Evolutionary conservation across 2,113 vertebrate species (phyloP).

Genomic region (Eonycteris spelaea): DNA sequence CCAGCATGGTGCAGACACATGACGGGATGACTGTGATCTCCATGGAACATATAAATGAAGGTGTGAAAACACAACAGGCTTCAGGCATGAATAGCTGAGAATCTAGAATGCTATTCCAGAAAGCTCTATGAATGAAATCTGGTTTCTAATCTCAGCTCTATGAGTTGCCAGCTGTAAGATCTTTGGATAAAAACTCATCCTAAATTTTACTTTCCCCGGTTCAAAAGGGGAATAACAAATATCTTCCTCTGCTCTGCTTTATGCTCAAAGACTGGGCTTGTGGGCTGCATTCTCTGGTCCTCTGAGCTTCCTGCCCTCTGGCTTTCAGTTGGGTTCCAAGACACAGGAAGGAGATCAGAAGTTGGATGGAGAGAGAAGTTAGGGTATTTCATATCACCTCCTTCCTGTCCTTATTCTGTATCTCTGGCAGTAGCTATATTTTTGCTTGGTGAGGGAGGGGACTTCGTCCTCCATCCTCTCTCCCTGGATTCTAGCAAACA

Average conservation of each 20-base stretch:
- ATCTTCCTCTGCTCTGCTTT: neutral
- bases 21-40: neutral
- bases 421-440: neutral
- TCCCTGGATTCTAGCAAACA: neutral
- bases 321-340: neutral
- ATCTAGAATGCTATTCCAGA: neutral
- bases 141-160: neutral
- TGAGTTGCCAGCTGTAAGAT: neutral
- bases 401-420: neutral
- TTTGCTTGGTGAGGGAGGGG: neutral
- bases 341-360: neutral
- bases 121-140: neutral
- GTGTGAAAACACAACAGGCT: neutral
- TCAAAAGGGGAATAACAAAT: neutral
- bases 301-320: neutral
- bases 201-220: neutral
- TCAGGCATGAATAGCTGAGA: neutral
- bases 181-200: neutral
- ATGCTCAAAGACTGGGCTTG: neutral
- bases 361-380: neutral
- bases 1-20: rapidly evolving
- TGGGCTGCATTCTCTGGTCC: neutral
- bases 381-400: neutral
- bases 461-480: neutral
- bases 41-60: neutral